phyloP scores from a whole-genome alignment of 2,797 vertebrate species.

The Myioborus melanocephalus region DNA sequence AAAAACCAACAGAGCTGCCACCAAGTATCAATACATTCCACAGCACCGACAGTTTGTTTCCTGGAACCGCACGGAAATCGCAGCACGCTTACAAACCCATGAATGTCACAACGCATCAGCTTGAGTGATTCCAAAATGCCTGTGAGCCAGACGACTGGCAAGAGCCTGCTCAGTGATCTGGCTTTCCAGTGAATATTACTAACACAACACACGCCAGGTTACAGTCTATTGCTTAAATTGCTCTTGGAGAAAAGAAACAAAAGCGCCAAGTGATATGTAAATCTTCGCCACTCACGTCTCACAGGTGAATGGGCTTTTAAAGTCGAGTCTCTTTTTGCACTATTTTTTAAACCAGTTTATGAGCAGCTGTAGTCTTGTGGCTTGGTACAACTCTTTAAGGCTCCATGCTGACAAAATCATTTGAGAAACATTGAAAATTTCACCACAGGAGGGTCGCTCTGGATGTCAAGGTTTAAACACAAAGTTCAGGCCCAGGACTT shows the following conservation, averaged over 20 bases:
- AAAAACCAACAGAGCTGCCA: conserved; percentile 17
- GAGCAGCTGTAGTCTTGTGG: conserved; percentile 64
- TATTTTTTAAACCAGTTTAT: conserved; percentile 32
- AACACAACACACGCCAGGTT: conserved; percentile 51
- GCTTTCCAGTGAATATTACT: conserved; percentile 70
- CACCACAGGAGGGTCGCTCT: conserved; percentile 54
- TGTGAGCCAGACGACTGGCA: not conserved
- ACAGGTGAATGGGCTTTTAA: conserved; percentile 46
- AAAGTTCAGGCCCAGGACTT: conserved; percentile 57
- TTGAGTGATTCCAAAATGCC: conserved; percentile 42
- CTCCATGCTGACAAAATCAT: conserved; percentile 70
- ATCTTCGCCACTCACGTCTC: conserved; percentile 26
- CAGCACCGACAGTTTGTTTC: conserved; percentile 68
- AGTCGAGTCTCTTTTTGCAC: conserved; percentile 50
- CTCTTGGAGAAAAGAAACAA: conserved; percentile 21
- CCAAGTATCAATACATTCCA: conserved; percentile 45
- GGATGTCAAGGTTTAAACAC: not conserved
- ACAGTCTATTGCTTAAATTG: conserved; percentile 68
- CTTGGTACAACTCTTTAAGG: conserved; percentile 73
- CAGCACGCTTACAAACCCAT: conserved; percentile 26
- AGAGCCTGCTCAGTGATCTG: conserved; percentile 30
- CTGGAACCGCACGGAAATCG: conserved; percentile 32
- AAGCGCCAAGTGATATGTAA: conserved; percentile 55
- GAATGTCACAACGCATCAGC: conserved; percentile 37
- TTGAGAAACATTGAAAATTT: conserved; percentile 65